A percentile compares a stretch with the other conserved stretches of the same genome.
phyloP scores from a whole-genome alignment of 2,797 vertebrate species.

The Phrynocephalus forsythii region DNA sequence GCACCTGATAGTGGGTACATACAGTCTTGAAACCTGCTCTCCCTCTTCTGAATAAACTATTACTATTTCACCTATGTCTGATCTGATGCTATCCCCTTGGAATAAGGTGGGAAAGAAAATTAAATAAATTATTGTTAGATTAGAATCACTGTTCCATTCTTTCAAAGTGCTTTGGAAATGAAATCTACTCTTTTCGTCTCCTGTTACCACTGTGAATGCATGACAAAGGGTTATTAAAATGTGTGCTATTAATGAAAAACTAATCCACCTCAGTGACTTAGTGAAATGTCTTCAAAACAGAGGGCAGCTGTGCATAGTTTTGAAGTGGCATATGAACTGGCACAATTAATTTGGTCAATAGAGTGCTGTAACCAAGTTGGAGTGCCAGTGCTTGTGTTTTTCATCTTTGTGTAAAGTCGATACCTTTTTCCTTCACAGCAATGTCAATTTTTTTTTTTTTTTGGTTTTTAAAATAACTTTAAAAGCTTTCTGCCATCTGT shows the following conservation, averaged over 20 bases:
- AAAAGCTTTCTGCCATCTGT: not conserved
- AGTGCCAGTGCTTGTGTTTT: conserved; percentile 5
- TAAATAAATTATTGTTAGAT: conserved; percentile 39
- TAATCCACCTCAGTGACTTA: conserved; percentile 49
- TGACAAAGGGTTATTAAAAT: conserved; percentile 41
- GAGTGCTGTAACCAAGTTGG: conserved; percentile 32
- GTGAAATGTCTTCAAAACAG: conserved; percentile 36
- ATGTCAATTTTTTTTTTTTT: not conserved
- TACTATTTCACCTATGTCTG: conserved; percentile 35
- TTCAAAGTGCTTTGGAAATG: conserved; percentile 30
- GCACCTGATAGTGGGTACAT: not conserved
- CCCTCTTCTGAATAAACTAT: conserved; percentile 7
- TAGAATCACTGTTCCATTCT: conserved; percentile 38
- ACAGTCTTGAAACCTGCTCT: conserved; percentile 5
- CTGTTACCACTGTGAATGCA: conserved; percentile 34
- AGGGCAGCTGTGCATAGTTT: conserved; percentile 25
- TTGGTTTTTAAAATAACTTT: not conserved
- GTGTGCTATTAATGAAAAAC: conserved; percentile 45
- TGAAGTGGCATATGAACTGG: conserved; percentile 10
- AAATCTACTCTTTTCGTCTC: conserved; percentile 31
- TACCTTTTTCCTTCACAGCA: not conserved
- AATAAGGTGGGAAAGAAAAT: conserved; percentile 37
- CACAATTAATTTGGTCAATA: conserved; percentile 30
- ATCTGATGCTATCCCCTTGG: conserved; percentile 35
- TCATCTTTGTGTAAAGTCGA: not conserved